Conservation (phyloP, 2,888 invertebrate genomes). For the Drosophila paranaensis region DNA sequence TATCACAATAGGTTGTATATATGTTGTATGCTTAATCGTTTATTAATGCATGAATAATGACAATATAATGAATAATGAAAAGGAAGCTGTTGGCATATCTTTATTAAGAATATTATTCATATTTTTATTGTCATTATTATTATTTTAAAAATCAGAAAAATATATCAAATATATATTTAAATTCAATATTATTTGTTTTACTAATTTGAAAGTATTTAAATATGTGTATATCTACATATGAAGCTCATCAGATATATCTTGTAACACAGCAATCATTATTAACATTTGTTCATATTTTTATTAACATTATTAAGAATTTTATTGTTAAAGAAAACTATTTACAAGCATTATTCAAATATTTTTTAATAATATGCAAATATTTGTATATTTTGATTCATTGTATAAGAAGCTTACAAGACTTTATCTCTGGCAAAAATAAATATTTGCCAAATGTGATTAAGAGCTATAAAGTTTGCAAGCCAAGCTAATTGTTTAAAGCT, state of each 20-base stretch:
- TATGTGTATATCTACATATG: no score
- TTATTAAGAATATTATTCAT: neutral
- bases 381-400: no score
- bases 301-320: neutral
- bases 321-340: neutral
- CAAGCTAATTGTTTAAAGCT: no score
- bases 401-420: no score
- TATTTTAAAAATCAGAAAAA: no score
- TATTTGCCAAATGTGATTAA: neutral
- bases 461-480: neutral
- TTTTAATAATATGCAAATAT: neutral
- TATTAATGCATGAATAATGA: slow-evolving; percentile 5
- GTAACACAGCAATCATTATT: neutral
- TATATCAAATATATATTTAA: no score
- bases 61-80: neutral
- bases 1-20: neutral
- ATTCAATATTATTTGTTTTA: no score
- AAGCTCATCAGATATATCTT: neutral
- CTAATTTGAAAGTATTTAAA: no score
- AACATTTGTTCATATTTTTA: neutral
- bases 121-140: neutral
- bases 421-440: neutral
- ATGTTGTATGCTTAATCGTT: neutral
- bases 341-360: neutral
- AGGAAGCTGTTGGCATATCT: neutral